These are phyloP conservation scores for Notodonta dromedarius DNA, from an alignment of 2,888 invertebrate species.

Conservation along the genomic window DNA sequence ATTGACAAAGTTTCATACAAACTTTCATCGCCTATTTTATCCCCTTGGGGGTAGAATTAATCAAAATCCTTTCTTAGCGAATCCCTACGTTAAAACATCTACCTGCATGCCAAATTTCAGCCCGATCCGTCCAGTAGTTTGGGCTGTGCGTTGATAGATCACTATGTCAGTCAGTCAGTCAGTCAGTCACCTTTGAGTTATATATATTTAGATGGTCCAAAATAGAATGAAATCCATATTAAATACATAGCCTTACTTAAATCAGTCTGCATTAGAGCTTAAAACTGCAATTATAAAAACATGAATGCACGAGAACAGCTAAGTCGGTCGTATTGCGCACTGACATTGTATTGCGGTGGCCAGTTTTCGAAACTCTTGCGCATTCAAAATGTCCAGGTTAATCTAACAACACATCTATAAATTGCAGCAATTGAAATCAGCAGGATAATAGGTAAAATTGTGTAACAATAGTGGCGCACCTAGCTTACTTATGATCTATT, in stretches of 20 bases:
- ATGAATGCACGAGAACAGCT: slow-evolving; percentile 50
- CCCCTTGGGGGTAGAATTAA: too few relatives aligned
- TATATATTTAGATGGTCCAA: too few relatives aligned
- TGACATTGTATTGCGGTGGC: slow-evolving; percentile 20
- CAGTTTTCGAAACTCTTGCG: slow-evolving; percentile 47
- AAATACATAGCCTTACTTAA: not conserved
- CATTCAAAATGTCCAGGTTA: slow-evolving; percentile 34
- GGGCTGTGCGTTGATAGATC: too few relatives aligned
- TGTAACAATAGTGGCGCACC: not conserved
- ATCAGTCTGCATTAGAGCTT: slow-evolving; percentile 2
- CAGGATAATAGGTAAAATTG: slow-evolving; percentile 24
- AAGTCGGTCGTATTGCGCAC: slow-evolving; percentile 47
- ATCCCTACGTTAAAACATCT: too few relatives aligned
- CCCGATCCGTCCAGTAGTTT: too few relatives aligned
- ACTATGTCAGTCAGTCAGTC: too few relatives aligned
- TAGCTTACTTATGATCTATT: not conserved
- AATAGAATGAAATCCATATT: too few relatives aligned
- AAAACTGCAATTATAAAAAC: slow-evolving; percentile 39
- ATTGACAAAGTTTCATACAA: too few relatives aligned
- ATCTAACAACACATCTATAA: slow-evolving; percentile 42
- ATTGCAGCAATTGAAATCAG: slow-evolving; percentile 33
- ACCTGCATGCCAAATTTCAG: too few relatives aligned
- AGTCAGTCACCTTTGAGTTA: too few relatives aligned
- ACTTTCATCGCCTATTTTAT: too few relatives aligned
- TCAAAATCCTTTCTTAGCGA: too few relatives aligned